A percentile compares a stretch with the other conserved stretches of the same genome.
These are phyloP conservation scores for Agrenia bidenticulata DNA, from an alignment of 2,888 invertebrate genomes.

Conservation along the genomic window DNA sequence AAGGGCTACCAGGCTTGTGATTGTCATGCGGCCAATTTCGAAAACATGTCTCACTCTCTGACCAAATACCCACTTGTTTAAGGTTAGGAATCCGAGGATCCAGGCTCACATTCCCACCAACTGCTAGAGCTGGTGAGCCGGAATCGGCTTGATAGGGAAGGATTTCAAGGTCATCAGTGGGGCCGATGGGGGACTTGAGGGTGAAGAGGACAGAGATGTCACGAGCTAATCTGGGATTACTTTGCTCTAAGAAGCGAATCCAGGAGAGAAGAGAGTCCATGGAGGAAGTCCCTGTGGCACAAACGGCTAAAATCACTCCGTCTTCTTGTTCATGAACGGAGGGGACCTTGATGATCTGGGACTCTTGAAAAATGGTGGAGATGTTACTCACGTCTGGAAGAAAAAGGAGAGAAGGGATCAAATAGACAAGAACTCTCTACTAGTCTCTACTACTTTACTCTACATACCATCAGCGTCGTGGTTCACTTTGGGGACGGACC, in stretches of 20 bases:
- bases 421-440: too few relatives aligned
- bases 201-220: constrained; percentile 83
- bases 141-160: background rate
- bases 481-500: constrained; percentile 57
- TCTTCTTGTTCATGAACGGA: constrained; percentile 91
- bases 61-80: constrained; percentile 46
- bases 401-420: too few relatives aligned
- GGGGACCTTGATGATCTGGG: constrained; percentile 57
- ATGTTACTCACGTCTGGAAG: constrained; percentile 65
- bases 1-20: constrained; percentile 21
- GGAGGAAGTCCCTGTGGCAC: constrained; percentile 87
- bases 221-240: constrained; percentile 68
- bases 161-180: constrained; percentile 48
- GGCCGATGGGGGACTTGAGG: constrained; percentile 65
- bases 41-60: constrained; percentile 45
- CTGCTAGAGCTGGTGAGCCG: background rate
- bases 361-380: constrained; percentile 53
- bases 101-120: constrained; percentile 19
- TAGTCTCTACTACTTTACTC: too few relatives aligned
- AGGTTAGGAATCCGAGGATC: constrained; percentile 41
- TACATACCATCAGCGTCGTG: constrained; percentile 67
- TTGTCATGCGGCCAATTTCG: constrained; percentile 52
- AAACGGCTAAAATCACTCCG: constrained; percentile 81
- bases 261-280: constrained; percentile 90
- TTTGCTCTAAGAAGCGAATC: constrained; percentile 76